Percentiles rank a stretch among this genome's conserved stretches.
These are phyloP conservation scores for Wiebesia pumilae DNA, from an alignment of 1,140 invertebrate genomes.

Conservation along the genomic window DNA sequence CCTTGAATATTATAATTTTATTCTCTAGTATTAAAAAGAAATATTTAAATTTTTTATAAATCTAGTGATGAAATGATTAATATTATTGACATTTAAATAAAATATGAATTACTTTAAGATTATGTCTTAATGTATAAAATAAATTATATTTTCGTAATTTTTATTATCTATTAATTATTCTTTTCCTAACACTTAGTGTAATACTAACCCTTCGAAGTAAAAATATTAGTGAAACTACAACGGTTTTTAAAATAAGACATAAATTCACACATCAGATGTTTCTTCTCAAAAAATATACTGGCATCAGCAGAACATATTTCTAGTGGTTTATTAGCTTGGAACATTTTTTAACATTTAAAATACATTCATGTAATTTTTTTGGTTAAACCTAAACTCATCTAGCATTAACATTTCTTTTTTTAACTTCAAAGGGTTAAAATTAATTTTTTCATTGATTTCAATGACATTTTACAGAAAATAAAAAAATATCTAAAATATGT, in stretches of 20 bases:
- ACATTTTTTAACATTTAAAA: not conserved
- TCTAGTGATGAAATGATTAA: too few species aligned
- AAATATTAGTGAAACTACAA: not conserved
- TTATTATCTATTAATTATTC: not conserved
- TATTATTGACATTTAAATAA: not conserved
- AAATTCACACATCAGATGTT: not conserved
- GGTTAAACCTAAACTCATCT: not conserved
- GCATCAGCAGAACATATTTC: not conserved
- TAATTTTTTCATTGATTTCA: conserved; percentile 1
- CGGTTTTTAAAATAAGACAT: not conserved
- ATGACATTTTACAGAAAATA: not conserved
- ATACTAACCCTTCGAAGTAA: conserved; percentile 28
- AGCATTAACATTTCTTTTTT: not conserved
- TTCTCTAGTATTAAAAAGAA: not conserved
- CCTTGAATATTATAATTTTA: not conserved
- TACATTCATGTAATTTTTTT: not conserved
- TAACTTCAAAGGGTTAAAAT: conserved; percentile 32
- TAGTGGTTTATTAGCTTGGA: not conserved
- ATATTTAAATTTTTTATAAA: too few species aligned
- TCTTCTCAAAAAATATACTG: not conserved
- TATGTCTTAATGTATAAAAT: not conserved
- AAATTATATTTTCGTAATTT: not conserved
- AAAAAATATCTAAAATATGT: not conserved
- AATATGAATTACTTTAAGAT: conserved; percentile 29
- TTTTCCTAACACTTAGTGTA: conserved; percentile 17